Conservation (phyloP, 2,888 invertebrate species). For the Drosophila mettleri region DNA sequence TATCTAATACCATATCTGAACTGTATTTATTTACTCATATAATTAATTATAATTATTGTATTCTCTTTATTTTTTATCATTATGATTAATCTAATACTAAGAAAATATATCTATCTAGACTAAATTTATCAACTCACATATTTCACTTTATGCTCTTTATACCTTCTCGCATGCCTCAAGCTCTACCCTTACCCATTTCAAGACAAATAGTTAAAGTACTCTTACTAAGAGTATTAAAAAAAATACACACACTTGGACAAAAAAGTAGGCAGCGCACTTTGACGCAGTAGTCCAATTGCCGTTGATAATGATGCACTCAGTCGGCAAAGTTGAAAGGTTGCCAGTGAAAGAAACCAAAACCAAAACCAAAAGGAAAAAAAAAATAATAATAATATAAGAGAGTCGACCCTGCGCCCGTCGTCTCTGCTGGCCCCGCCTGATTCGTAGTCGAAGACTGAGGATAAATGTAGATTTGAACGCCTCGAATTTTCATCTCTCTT, state of each 20-base stretch:
- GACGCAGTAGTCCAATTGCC: constrained; percentile 82
- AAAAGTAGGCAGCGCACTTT: constrained; percentile 72
- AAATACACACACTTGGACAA: background rate
- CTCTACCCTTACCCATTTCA: background rate
- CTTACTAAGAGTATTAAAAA: constrained; percentile 7
- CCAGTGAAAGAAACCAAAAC: constrained; percentile 42
- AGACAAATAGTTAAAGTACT: background rate
- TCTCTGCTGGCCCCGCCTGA: constrained; percentile 28
- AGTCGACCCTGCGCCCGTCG: constrained; percentile 21
- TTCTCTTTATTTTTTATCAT: too few relatives aligned
- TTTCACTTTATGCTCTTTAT: background rate
- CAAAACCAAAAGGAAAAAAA: constrained; percentile 26
- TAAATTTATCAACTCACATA: too few relatives aligned
- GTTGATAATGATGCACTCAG: constrained; percentile 82
- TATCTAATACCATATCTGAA: too few relatives aligned
- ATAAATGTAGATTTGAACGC: constrained; percentile 82
- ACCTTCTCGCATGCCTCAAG: background rate
- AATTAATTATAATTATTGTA: too few relatives aligned
- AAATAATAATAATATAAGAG: constrained; percentile 24
- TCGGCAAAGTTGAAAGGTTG: constrained; percentile 79
- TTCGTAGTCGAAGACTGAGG: constrained; percentile 21
- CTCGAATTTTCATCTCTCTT: constrained; percentile 65
- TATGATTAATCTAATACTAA: too few relatives aligned
- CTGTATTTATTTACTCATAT: too few relatives aligned
- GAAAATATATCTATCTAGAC: too few relatives aligned